Evolutionary conservation across 2,888 invertebrate genomes (phyloP).

Genomic region (Axea sp.): DNA sequence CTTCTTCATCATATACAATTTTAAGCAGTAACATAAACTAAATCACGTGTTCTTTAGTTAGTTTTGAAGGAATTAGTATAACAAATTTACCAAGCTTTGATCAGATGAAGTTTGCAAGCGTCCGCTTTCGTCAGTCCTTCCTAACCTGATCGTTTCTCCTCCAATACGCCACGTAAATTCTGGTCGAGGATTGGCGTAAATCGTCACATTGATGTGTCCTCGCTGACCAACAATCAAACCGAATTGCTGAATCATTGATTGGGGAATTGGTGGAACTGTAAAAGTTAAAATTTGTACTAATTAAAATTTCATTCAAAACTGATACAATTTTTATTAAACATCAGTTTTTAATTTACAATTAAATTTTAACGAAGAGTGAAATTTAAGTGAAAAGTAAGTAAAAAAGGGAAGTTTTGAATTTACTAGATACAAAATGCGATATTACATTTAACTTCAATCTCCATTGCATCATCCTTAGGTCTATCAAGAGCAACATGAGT

Average conservation of each 20-base stretch:
- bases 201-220: constrained; percentile 87
- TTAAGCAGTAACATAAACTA: too few species aligned
- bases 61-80: too few species aligned
- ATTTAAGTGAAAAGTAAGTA: not conserved
- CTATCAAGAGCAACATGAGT: constrained; percentile 83
- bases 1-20: too few species aligned
- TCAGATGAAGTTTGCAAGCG: constrained; percentile 80
- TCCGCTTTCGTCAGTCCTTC: constrained; percentile 80
- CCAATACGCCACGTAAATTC: constrained; percentile 85
- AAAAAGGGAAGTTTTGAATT: too few species aligned
- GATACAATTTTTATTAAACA: too few species aligned
- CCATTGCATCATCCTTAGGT: constrained; percentile 76
- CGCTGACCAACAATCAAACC: constrained; percentile 86
- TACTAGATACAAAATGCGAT: too few species aligned
- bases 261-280: constrained; percentile 84
- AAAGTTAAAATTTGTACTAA: too few species aligned
- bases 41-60: too few species aligned
- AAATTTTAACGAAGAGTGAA: too few species aligned
- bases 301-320: too few species aligned
- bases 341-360: too few species aligned
- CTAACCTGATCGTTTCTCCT: constrained; percentile 81
- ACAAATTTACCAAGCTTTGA: constrained; percentile 78
- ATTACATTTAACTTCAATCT: constrained; percentile 83
- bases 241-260: constrained; percentile 83
- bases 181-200: constrained; percentile 87